These are phyloP conservation scores for Criorhina ranunculi DNA, from an alignment of 2,888 invertebrate genomes.

Conservation along the genomic window DNA sequence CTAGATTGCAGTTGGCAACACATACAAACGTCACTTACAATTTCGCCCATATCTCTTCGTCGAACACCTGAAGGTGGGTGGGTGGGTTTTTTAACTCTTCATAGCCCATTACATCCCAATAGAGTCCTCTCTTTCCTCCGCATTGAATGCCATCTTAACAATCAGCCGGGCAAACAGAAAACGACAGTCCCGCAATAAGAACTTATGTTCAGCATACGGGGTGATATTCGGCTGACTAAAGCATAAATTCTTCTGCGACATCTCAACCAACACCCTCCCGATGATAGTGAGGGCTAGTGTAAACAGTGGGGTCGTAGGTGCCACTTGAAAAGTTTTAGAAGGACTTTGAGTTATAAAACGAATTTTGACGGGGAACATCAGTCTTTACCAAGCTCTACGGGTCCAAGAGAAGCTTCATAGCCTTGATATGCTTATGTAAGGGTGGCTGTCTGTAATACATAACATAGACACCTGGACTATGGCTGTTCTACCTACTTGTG, in stretches of 20 bases:
- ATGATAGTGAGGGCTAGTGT: slow-evolving; percentile 32
- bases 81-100: slow-evolving; percentile 9
- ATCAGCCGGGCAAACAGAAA: slow-evolving; percentile 70
- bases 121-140: slow-evolving; percentile 15
- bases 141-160: slow-evolving; percentile 62
- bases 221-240: slow-evolving; percentile 75
- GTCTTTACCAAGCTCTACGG: too few species aligned
- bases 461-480: too few species aligned
- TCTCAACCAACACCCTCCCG: slow-evolving; percentile 52
- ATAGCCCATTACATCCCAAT: slow-evolving; percentile 49
- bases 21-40: slow-evolving; percentile 65
- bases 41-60: slow-evolving; percentile 59
- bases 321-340: neutral
- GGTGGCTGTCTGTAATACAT: too few species aligned
- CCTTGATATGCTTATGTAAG: too few species aligned
- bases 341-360: neutral
- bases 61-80: slow-evolving; percentile 62
- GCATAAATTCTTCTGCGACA: slow-evolving; percentile 77
- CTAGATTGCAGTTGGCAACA: slow-evolving; percentile 69
- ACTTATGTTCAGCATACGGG: slow-evolving; percentile 72
- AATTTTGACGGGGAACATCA: too few species aligned
- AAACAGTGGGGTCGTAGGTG: slow-evolving; percentile 30
- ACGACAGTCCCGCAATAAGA: slow-evolving; percentile 73
- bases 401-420: too few species aligned
- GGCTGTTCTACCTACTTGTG: too few species aligned